phyloP scores from a whole-genome alignment of 1,140 invertebrate genomes.

The Anthonomus grandis region DNA sequence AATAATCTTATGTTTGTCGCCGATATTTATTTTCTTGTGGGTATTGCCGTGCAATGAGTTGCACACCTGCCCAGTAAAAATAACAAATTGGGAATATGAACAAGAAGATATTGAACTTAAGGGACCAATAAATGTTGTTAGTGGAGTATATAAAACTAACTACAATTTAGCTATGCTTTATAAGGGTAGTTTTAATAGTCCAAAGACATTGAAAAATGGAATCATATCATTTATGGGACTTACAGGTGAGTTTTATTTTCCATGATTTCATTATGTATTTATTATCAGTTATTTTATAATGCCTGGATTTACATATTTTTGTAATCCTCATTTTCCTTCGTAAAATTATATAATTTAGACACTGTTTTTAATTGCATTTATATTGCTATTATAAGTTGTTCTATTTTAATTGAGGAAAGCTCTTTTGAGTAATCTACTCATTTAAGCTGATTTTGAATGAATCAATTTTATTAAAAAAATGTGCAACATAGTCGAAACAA shows the following conservation, averaged over 20 bases:
- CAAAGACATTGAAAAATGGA: slow-evolving; percentile 51
- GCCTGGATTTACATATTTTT: not conserved
- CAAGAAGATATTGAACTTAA: slow-evolving; percentile 69
- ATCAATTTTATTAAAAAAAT: too few species aligned
- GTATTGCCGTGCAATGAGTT: slow-evolving; percentile 66
- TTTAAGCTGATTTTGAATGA: too few species aligned
- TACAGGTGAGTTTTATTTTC: slow-evolving; percentile 27
- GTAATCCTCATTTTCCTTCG: too few species aligned
- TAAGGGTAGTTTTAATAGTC: slow-evolving; percentile 60
- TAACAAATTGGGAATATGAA: slow-evolving; percentile 66
- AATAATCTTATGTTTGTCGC: slow-evolving; percentile 65
- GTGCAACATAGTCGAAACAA: too few species aligned
- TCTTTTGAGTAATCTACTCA: too few species aligned
- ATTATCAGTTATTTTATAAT: not conserved
- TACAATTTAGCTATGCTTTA: slow-evolving; percentile 70
- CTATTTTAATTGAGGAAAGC: too few species aligned
- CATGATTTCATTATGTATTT: too few species aligned
- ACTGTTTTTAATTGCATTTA: too few species aligned
- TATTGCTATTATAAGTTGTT: too few species aligned
- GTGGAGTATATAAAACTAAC: slow-evolving; percentile 56
- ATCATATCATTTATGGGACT: slow-evolving; percentile 59
- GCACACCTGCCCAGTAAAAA: slow-evolving; percentile 59
- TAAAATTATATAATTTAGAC: too few species aligned
- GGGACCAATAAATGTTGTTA: slow-evolving; percentile 66
- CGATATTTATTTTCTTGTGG: slow-evolving; percentile 71